A percentile compares a stretch with the other conserved stretches of the same genome.
phyloP scores from a whole-genome alignment of 2,113 vertebrate genomes.

The Syngnathoides biaculeatus region DNA sequence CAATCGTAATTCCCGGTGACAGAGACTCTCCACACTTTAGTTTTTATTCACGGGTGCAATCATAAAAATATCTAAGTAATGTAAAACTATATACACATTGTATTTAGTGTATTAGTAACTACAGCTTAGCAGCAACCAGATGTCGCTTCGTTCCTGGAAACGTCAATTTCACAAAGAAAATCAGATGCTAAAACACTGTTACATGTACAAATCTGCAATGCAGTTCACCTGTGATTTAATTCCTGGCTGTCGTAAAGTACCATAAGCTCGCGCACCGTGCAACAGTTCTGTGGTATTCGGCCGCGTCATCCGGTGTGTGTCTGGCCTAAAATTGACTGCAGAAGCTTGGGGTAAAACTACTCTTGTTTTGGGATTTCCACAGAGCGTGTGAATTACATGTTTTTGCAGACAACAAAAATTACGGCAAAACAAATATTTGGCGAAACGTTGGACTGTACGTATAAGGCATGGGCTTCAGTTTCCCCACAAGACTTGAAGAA shows the following conservation, averaged over 20 bases:
- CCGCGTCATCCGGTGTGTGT: neutral
- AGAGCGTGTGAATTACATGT: conserved; percentile 11
- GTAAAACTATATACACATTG: neutral
- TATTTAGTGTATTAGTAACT: neutral
- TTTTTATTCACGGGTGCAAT: neutral
- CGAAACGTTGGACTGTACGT: conserved; percentile 43
- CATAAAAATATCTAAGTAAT: neutral
- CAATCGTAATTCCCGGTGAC: neutral
- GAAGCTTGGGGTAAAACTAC: neutral
- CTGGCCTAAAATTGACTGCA: neutral
- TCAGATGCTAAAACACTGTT: neutral
- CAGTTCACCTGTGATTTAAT: too few species aligned
- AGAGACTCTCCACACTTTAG: neutral
- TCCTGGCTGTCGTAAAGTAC: neutral
- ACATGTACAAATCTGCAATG: neutral
- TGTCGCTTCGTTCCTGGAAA: neutral
- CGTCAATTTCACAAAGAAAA: neutral
- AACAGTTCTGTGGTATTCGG: too few species aligned
- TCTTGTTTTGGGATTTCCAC: conserved; percentile 17
- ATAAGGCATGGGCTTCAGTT: conserved; percentile 54
- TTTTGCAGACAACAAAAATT: conserved; percentile 43
- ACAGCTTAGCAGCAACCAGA: neutral
- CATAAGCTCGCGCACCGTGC: neutral
- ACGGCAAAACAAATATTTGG: conserved; percentile 48
- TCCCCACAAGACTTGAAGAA: conserved; percentile 41